These are phyloP conservation scores for Papilio polytes DNA, from an alignment of 1,140 invertebrate species.

Conservation along the genomic window DNA sequence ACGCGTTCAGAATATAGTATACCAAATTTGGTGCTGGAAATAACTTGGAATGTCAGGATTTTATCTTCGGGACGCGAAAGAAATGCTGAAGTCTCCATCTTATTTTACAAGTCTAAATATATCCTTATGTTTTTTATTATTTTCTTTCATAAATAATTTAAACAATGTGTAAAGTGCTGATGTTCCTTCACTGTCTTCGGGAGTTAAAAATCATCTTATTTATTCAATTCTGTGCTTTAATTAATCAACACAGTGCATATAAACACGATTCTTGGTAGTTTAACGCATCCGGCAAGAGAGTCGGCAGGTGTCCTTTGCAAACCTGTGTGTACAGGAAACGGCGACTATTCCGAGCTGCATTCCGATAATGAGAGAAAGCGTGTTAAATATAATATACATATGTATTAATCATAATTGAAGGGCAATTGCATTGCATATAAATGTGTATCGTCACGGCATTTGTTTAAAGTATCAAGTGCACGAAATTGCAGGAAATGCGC, in stretches of 20 bases:
- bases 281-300: conserved; percentile 9
- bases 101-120: conserved; percentile 9
- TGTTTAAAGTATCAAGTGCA: neutral
- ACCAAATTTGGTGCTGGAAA: conserved; percentile 15
- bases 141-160: neutral
- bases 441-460: conserved; percentile 5
- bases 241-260: neutral
- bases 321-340: conserved; percentile 20
- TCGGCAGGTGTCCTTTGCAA: conserved; percentile 21
- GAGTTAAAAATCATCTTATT: neutral
- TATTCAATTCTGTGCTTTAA: neutral
- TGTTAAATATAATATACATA: conserved; percentile 9
- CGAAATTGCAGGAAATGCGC: neutral
- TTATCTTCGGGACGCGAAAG: neutral
- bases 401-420: conserved; percentile 24
- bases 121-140: neutral
- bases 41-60: conserved; percentile 3
- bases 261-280: neutral
- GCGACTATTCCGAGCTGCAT: conserved; percentile 20
- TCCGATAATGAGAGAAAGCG: conserved; percentile 17
- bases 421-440: neutral
- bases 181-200: neutral
- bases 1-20: neutral
- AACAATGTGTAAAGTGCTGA: neutral
- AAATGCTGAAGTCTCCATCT: neutral